Base-by-base conservation (phyloP, 2,888 invertebrate genomes). In the Micropterix aruncella region DNA sequence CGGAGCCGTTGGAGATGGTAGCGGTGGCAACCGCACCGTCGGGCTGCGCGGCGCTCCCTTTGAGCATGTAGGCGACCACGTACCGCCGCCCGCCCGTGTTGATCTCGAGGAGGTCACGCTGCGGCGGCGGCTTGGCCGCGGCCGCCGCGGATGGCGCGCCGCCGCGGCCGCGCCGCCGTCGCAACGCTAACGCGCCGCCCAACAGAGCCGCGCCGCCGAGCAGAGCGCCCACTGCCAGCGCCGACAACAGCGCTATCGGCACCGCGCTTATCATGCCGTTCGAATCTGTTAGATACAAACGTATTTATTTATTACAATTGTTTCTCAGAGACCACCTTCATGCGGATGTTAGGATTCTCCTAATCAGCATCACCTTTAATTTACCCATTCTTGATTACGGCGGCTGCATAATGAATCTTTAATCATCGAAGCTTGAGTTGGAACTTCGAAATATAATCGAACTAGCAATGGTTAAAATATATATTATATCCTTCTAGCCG, bases 141-240 rank as follows among this genome's bases (percentile, higher is more conserved):
- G 5, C 7, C 7, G 27, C 27, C 7, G 27, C 27, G 27, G 27
- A 5, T 5, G 27, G 27, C 27, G 27, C 27, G 27, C 62, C 53
- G 27, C 62, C 53, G 1, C 63, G 55, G 1, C 64, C 66, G 46
- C 64, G 68, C 1, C 65, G 55, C 0, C 62, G 66, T 0, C 61
- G 62, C 1, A 64, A 47, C 0, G 60, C 63, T 12, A 68, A 59
- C 1, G 68, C 69, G 0, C 61, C 60, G 1, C 60, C 57, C 1
- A 66, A 68, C 2, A 69, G 50, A 0, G 60, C 57, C 1, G 62
- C 59, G 0, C 65, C 70, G 18, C 70, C 70, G 9, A 70, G 61
- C 17, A 65, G 59, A 3, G 85, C 77, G 1, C 86, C 82, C 37
- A 88, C 60, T 2, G 86, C 84, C 27, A 86, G 63, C 48, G 85